Conservation (phyloP, 1,140 invertebrate genomes). For the Liolophura sinensis region DNA sequence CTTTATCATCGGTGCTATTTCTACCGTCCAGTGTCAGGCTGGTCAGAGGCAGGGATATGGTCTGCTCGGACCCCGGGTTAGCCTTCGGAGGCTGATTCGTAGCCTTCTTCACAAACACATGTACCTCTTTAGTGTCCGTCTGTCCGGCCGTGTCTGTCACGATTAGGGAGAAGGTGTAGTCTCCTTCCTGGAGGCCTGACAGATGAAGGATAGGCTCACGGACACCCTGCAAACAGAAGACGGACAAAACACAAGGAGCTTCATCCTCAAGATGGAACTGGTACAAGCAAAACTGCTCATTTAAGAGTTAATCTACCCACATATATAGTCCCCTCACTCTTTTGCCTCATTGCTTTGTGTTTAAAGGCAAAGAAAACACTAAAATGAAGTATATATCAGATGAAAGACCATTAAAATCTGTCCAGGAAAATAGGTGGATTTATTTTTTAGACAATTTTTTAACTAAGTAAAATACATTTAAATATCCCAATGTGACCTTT, state of each 20-base stretch:
- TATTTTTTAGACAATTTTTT: no score
- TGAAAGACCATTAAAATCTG: no score
- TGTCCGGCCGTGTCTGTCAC: constrained; percentile 89
- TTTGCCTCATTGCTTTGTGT: no score
- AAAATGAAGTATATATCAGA: no score
- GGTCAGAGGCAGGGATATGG: constrained; percentile 78
- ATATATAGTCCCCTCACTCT: no score
- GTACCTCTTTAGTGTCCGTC: constrained; percentile 81
- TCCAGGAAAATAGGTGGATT: no score
- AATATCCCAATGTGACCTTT: no score
- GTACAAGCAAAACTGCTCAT: no score
- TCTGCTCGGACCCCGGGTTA: constrained; percentile 65
- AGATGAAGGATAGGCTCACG: constrained; percentile 83
- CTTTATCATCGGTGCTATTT: constrained; percentile 81
- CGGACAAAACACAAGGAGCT: not conserved
- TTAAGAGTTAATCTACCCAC: no score
- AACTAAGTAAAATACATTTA: no score
- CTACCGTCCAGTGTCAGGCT: constrained; percentile 78
- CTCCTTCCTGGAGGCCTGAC: constrained; percentile 88
- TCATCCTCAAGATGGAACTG: no score
- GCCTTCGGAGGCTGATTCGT: constrained; percentile 60
- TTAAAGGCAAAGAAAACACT: no score
- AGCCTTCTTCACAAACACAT: constrained; percentile 88
- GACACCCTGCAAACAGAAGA: constrained; percentile 67
- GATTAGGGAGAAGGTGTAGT: constrained; percentile 92